Conservation (phyloP, 2,888 invertebrate species). For the Hypselothyrea guttata region DNA sequence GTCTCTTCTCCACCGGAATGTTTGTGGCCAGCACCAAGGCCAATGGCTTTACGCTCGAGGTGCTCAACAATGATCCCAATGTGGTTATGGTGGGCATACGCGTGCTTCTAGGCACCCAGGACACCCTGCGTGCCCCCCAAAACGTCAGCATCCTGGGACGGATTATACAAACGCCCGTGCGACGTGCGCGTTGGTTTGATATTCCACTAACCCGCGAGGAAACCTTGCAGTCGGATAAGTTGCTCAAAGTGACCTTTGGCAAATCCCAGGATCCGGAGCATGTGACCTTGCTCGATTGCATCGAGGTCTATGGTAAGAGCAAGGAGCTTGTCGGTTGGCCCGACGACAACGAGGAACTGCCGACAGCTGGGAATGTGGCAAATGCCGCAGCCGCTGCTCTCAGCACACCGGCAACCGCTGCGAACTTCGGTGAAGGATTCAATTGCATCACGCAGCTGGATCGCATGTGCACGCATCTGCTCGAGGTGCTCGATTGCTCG, state of each 20-base stretch:
- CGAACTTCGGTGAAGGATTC: conserved; percentile 72
- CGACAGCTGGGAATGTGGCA: conserved; percentile 59
- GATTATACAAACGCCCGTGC: conserved; percentile 87
- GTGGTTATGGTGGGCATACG: conserved; percentile 95
- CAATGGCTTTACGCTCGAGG: conserved; percentile 93
- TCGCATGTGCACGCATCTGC: conserved; percentile 86
- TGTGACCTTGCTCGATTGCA: conserved; percentile 95
- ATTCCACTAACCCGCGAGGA: conserved; percentile 97
- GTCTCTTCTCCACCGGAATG: conserved; percentile 87
- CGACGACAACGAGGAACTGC: conserved; percentile 93
- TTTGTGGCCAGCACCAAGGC: conserved; percentile 96
- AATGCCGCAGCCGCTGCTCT: conserved; percentile 78
- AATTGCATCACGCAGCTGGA: conserved; percentile 81
- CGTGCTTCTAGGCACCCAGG: conserved; percentile 88
- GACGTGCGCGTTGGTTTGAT: conserved; percentile 96
- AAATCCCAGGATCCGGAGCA: conserved; percentile 93
- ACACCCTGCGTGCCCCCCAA: conserved; percentile 79
- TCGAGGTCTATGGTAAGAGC: conserved; percentile 97
- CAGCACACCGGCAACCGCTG: conserved; percentile 23
- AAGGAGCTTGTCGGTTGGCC: conserved; percentile 99
- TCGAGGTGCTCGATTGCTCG: conserved; percentile 89
- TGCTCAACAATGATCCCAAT: conserved; percentile 92
- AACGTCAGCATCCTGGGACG: conserved; percentile 84
- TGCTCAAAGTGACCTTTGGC: conserved; percentile 91
- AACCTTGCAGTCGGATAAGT: conserved; percentile 95